Evolutionary conservation across 2,888 invertebrate genomes (phyloP), one percentile per base, ranked within the genome.

Genomic region (Lepas anatifera): DNA sequence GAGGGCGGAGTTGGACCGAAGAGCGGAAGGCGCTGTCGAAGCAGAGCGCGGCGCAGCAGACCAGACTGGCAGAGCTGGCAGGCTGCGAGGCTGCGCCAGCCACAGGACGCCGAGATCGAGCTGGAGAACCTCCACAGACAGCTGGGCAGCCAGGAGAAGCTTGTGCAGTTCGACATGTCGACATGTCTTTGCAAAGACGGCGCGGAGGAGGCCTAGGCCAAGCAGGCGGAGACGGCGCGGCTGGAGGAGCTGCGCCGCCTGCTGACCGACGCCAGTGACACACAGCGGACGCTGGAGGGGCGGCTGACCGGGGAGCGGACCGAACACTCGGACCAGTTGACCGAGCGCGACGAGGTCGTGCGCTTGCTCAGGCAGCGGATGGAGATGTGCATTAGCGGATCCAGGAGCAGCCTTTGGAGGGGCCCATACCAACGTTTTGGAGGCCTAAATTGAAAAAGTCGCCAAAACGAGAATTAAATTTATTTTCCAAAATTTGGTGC

Each of bases 131-230:
- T 86, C 76, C 85, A 87, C 77, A 86, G 89, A 76, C 95, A 97
- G 82, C 81, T 95, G 27, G 86, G 88, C 72, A 89, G 93, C 4
- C 93, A 94, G 81, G 87, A 87, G 0, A 90, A 90, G 81, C 82
- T 96, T 70, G 87, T 90, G 2, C 88, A 90, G 74, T 81, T 95
- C 18, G 93, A 94, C 77, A 92, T 92, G 82, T 86, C 79, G 78
- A 73, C 71, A 68, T n/a, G 18, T n/a, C n/a, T n/a, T n/a, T n/a
- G n/a, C n/a, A n/a, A n/a, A 78, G 79, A 85, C 43, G 87, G 90
- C 80, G 85, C 87, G 75, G 89, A 89, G 74, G 92, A 93, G 77
- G 86, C 88, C 41, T 87, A 89, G 74, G 82, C 85, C 37, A 90
- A 93, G 81, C 86, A 88, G 4, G 85, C 87, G 71, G 92, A 94